Percentiles rank a stretch among this genome's conserved stretches.
Conservation (phyloP, 2,113 vertebrate genomes). For the Equus przewalskii region DNA sequence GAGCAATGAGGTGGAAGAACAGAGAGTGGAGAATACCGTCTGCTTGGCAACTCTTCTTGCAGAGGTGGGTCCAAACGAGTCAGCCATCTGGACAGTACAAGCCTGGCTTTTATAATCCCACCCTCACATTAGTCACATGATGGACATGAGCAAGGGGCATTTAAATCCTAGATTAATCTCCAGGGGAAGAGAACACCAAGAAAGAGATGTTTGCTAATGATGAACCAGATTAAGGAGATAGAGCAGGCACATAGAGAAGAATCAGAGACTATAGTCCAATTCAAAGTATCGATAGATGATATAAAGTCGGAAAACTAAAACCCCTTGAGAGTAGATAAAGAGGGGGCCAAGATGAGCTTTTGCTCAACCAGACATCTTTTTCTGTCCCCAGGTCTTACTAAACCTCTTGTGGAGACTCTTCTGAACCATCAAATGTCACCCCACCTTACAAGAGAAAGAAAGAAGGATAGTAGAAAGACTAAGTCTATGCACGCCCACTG, state of each 20-base stretch:
- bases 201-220: background rate
- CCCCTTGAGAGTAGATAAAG: background rate
- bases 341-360: background rate
- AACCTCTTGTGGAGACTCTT: background rate
- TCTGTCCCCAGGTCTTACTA: background rate
- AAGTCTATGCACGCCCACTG: rapidly evolving
- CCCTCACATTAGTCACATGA: background rate
- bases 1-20: background rate
- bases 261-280: background rate
- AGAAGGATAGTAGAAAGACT: background rate
- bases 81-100: rapidly evolving
- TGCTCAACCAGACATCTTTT: background rate
- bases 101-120: background rate
- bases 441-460: background rate
- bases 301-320: background rate
- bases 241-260: background rate
- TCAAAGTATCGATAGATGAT: background rate
- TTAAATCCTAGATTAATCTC: background rate
- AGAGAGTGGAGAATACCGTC: background rate
- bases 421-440: background rate
- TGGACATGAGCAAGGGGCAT: background rate
- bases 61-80: background rate
- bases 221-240: background rate
- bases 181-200: background rate
- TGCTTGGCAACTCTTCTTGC: background rate